Percentiles rank a stretch among this genome's conserved stretches.
Evolutionary conservation across 2,888 invertebrate species (phyloP).

Genomic region (Phasia obesa): DNA sequence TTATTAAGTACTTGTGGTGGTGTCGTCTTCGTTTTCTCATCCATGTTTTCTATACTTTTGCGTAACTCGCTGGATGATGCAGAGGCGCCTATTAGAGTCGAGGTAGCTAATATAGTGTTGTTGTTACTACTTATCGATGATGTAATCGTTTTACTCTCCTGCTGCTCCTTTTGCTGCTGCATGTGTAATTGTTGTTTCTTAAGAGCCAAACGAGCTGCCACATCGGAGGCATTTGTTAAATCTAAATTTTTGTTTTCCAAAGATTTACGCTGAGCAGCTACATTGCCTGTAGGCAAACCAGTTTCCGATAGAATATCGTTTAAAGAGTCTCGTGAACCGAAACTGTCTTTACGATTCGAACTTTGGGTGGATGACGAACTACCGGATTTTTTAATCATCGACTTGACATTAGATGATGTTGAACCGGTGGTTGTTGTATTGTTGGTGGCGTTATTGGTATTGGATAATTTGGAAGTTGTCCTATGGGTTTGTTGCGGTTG

Average conservation of each 20-base stretch:
- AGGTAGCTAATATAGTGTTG: conserved; percentile 64
- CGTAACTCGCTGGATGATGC: conserved; percentile 75
- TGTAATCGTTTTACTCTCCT: conserved; percentile 70
- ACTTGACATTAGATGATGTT: conserved; percentile 78
- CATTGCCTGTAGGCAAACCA: conserved; percentile 81
- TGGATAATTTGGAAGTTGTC: conserved; percentile 75
- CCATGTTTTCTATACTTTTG: conserved; percentile 81
- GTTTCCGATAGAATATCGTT: conserved; percentile 82
- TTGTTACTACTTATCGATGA: conserved; percentile 63
- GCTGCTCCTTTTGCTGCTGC: conserved; percentile 68
- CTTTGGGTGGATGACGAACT: conserved; percentile 77
- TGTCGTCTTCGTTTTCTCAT: conserved; percentile 81
- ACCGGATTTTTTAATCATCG: conserved; percentile 77
- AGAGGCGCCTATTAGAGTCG: conserved; percentile 52
- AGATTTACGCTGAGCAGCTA: conserved; percentile 84
- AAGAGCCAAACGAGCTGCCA: conserved; percentile 70
- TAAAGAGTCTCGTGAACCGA: conserved; percentile 81
- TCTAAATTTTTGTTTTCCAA: conserved; percentile 82
- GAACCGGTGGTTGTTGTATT: conserved; percentile 73
- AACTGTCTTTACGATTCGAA: conserved; percentile 81
- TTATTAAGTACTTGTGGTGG: conserved; percentile 84
- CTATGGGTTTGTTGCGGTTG: conserved; percentile 73
- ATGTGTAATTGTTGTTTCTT: conserved; percentile 72
- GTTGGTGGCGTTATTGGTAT: conserved; percentile 62
- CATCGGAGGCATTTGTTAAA: conserved; percentile 76